Base-by-base conservation (phyloP, 2,888 invertebrate species). In the Yponomeuta cagnagella region DNA sequence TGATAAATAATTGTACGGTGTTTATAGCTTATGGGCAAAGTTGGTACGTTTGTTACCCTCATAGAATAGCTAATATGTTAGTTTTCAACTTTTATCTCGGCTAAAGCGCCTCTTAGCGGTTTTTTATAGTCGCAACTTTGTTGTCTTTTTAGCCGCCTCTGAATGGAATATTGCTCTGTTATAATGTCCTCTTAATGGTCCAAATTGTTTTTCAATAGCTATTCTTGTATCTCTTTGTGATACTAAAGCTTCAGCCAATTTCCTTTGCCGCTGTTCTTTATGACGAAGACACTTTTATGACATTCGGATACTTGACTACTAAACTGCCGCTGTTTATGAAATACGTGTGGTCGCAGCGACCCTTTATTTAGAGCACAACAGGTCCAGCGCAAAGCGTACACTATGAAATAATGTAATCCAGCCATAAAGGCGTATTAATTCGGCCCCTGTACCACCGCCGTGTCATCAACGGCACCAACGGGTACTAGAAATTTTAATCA, bases 401-500 rank as follows among this genome's bases (percentile, higher is more conserved):
- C 82, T 83, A 81, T 82, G 83, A 84, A 84, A 86, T 86, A 86
- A 85, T 86, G 86, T 90, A 90, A 90, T 89, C 89, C 85, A 86
- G 87, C 86, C 89, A 87, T 90, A 90, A 90, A 88, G 86, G 83
- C 81, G 85, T 84, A 86, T 87, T 88, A 90, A 90, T 87, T 89
- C 90, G 87, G 86, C 84, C 82, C 83, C 84, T 86, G 84, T 86
- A 83, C 84, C 87, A 81, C 87, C 86, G 86, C 87, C 84, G 87
- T 87, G 90, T 90, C 90, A 90, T 90, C 89, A 89, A 43, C 52
- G 12, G 52, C 15, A 58, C 52, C 52, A 58, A 43, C 68, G 87
- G 69, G 70, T 86, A 90, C 90, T 88, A 86, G 84, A 90, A 90
- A 92, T 90, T 92, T 92, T 90, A 91, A 91, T 90, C 90, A 89